Evolutionary conservation across 2,113 vertebrate genomes (phyloP), one percentile per base, ranked within the genome.

Genomic region (Crotalus horridus): DNA sequence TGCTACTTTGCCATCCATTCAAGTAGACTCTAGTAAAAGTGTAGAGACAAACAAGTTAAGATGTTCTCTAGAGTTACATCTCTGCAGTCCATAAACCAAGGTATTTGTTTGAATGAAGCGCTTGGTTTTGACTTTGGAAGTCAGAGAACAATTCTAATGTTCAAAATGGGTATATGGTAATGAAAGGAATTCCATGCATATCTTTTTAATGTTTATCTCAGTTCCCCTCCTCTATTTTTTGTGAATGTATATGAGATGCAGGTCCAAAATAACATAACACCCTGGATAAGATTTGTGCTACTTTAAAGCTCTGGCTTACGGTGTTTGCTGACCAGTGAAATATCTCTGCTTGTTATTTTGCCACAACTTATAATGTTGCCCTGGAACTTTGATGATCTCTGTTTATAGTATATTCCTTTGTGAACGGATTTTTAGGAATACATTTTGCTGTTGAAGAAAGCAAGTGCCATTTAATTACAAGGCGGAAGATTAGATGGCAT

Each of bases 371-470:
- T 93, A 74, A 59, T 92, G 21, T 11, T 88, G 39, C 55, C 92
- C 0, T 1, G 21, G 64, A 91, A 6, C 1, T 21, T 93, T 3
- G 1, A 0, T n/a, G 85, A 85, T 6, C 64, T 6, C 10, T 21
- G 20, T 64, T 51, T 93, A 6, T 20, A 58, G n/a, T 17, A 64
- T 43, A 43, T 64, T 89, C 87, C 88, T 86, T 81, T 89, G 6
- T 39, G 51, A 20, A 74, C 6, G 13, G 24, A 0, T 90, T 51
- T 90, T 4, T 1, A 53, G 87, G 90, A 33, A 86, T 21, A 81
- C 39, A 0, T n/a, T 54, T 58, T 6, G 48, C 85, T 95, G 90
- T 86, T n/a, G 92, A 94, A 95, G 55, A 3, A 54, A 95, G 91
- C 94, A 12, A 48, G 58, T 64, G 26, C 85, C 20, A 8, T 6